These are phyloP conservation scores for Hemibagrus wyckioides DNA, from an alignment of 2,113 vertebrate species.

Conservation along the genomic window DNA sequence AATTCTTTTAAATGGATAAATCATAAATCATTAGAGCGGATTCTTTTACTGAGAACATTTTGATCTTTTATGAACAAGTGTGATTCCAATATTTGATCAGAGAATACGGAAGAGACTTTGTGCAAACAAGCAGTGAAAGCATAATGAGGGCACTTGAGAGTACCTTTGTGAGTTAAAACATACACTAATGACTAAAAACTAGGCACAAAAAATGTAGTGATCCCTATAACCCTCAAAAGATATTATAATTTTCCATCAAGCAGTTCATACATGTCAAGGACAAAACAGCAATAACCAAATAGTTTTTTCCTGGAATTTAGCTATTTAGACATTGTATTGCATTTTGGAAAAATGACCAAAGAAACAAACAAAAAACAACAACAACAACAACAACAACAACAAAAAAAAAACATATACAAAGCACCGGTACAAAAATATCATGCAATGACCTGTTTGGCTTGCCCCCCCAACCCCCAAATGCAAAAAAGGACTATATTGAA, in stretches of 20 bases:
- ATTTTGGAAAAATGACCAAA: slow-evolving; percentile 51
- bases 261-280: slow-evolving; percentile 57
- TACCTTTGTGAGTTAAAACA: slow-evolving; percentile 19
- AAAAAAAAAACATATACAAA: slow-evolving; percentile 68
- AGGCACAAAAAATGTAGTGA: not conserved
- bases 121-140: slow-evolving; percentile 30
- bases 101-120: slow-evolving; percentile 16
- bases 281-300: slow-evolving; percentile 51
- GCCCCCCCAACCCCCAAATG: slow-evolving; percentile 28
- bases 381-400: too few species aligned
- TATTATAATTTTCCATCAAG: slow-evolving; percentile 56
- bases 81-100: slow-evolving; percentile 22
- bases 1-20: slow-evolving; percentile 26
- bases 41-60: slow-evolving; percentile 34
- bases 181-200: slow-evolving; percentile 15
- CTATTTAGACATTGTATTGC: slow-evolving; percentile 65
- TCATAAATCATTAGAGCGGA: not conserved
- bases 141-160: slow-evolving; percentile 1
- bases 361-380: slow-evolving; percentile 42
- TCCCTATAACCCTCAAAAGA: slow-evolving; percentile 26
- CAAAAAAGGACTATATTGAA: slow-evolving; percentile 61
- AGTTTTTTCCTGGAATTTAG: slow-evolving; percentile 61
- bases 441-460: slow-evolving; percentile 70
- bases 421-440: slow-evolving; percentile 83
- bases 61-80: not conserved